Base-by-base conservation (phyloP, 53 echinoderm and acorn worm genomes). In the Patiria pectinifera region DNA sequence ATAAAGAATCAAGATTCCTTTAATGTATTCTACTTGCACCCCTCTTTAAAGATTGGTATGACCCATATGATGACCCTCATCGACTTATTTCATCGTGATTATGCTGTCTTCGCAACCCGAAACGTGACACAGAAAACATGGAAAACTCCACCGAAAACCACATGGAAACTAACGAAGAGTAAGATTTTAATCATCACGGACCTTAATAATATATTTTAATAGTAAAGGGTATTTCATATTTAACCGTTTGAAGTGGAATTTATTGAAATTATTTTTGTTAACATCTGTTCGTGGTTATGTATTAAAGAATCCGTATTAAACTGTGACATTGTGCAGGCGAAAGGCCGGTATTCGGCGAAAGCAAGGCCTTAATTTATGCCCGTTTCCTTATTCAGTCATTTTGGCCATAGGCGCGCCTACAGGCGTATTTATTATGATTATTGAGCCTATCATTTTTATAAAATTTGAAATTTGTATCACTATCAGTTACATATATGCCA, bases 81-180 rank as follows among this genome's bases (percentile, higher is more conserved):
- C 66, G 66, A 66, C 14, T 14, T 14, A 11, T 66, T 66, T 18
- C 66, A 15, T 66, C 23, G 74, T 70, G 70, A 4, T 16, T 13
- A 5, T 21, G 70, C 14, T 5, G 21, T 53, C 8, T 53, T 53
- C 74, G 22, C 66, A 66, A 16, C 19, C 4, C 24, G 9, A 74
- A 74, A 74, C 74, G 74, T 74, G 74, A 74, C 74, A 62, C 78
- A 46, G 80, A 90, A 90, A 93, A 88, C 47, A 93, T 93, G 93
- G 91, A 95, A 66, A 92, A 90, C 47, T 71, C 87, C 10, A 62
- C 94, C 82, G 95, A 95, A 82, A 94, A 92, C 78, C 86, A 82
- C 80, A 95, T 95, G 95, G 95, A 95, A 83, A 95, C 94, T 12
- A 92, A 95, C 45, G 94, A 95, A 95, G 94, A 95, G 95, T 95